Percentiles rank a stretch among this genome's conserved stretches.
phyloP scores from a whole-genome alignment of 2,888 invertebrate species.

The Spicauda simplicius region DNA sequence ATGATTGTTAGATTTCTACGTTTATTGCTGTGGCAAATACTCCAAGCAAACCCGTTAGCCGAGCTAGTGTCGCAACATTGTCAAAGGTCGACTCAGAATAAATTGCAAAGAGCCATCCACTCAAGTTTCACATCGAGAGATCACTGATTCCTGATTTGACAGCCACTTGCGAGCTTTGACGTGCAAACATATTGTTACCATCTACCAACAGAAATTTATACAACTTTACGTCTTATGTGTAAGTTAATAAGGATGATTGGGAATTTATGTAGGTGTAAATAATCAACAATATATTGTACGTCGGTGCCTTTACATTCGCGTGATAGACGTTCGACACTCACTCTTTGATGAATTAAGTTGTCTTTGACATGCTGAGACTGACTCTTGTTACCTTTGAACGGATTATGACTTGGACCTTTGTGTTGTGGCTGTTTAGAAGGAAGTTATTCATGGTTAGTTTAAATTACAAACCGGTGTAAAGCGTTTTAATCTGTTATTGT shows the following conservation, averaged over 20 bases:
- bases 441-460: conserved; percentile 14
- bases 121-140: conserved; percentile 46
- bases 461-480: not conserved
- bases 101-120: conserved; percentile 47
- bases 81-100: conserved; percentile 39
- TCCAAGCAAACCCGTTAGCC: conserved; percentile 9
- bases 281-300: conserved; percentile 31
- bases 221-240: conserved; percentile 29
- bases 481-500: too few relatives aligned
- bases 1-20: not conserved
- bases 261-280: conserved; percentile 9
- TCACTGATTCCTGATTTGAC: conserved; percentile 57
- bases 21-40: not conserved
- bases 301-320: conserved; percentile 46
- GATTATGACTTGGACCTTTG: conserved; percentile 30
- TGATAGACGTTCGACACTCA: conserved; percentile 46
- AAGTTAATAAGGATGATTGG: conserved; percentile 3
- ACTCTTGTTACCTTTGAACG: conserved; percentile 44
- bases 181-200: conserved; percentile 22
- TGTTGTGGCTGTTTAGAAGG: conserved; percentile 9
- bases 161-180: conserved; percentile 45
- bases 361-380: conserved; percentile 40
- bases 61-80: conserved; percentile 23
- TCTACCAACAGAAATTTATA: not conserved
- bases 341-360: conserved; percentile 50